A percentile compares a stretch with the other conserved stretches of the same genome.
phyloP scores from a whole-genome alignment of 2,113 vertebrate genomes.

The Rhinolophus sinicus region DNA sequence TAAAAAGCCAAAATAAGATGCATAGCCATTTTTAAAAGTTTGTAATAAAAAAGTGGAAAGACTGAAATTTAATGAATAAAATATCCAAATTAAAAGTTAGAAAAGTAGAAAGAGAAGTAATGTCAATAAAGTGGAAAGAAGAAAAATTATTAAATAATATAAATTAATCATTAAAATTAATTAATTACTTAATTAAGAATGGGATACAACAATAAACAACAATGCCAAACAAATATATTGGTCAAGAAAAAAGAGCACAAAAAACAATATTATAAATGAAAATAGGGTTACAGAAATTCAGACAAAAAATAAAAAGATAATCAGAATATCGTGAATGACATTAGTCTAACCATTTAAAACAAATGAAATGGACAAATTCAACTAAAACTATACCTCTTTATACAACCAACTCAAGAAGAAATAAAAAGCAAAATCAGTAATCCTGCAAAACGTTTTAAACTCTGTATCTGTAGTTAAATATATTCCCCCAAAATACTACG shows the following conservation, averaged over 20 bases:
- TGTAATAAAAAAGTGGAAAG: not conserved
- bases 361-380: constrained; percentile 21
- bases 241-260: not conserved
- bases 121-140: not conserved
- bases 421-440: not conserved
- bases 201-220: not conserved
- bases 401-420: constrained; percentile 23
- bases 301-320: not conserved
- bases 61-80: not conserved
- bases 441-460: not conserved
- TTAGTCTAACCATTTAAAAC: constrained; percentile 8
- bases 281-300: not conserved
- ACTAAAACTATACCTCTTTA: not conserved
- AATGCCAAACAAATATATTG: not conserved
- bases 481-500: not conserved
- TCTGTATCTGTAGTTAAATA: not conserved
- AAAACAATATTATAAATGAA: not conserved
- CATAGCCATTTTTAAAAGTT: not conserved
- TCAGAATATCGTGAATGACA: not conserved
- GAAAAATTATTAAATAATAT: not conserved
- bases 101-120: constrained; percentile 1
- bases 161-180: not conserved
- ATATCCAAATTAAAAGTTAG: not conserved
- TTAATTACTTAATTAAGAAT: not conserved
- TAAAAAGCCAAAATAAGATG: not conserved